phyloP scores from a whole-genome alignment of 2,888 invertebrate species.

The Thyatira batis region DNA sequence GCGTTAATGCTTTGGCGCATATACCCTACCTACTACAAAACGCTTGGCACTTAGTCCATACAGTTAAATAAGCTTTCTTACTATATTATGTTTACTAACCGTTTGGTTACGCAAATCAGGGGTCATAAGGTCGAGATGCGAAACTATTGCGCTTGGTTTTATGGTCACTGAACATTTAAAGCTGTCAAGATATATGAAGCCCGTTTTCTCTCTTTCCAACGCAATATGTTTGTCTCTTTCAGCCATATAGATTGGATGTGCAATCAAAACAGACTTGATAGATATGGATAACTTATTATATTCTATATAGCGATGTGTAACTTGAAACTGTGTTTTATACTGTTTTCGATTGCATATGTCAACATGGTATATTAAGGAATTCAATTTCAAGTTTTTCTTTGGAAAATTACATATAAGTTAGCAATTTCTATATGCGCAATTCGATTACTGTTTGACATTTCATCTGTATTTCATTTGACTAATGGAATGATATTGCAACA shows the following conservation, averaged over 20 bases:
- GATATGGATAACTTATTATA: too few relatives aligned
- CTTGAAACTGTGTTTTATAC: neutral
- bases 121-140: conserved; percentile 37
- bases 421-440: neutral
- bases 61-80: neutral
- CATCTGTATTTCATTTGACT: neutral
- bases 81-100: conserved; percentile 1
- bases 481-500: neutral
- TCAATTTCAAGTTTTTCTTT: neutral
- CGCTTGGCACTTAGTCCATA: neutral
- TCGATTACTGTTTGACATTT: neutral
- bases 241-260: too few relatives aligned
- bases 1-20: neutral
- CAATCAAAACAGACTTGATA: too few relatives aligned
- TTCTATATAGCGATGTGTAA: neutral
- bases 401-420: neutral
- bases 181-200: neutral
- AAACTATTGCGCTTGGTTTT: conserved; percentile 39
- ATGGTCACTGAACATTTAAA: conserved; percentile 44
- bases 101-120: conserved; percentile 12
- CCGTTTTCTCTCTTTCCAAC: too few relatives aligned
- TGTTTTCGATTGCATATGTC: neutral
- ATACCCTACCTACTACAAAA: neutral
- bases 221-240: too few relatives aligned
- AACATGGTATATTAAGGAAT: neutral